Conservation (phyloP, 2,888 invertebrate genomes). For the Nephrotoma appendiculata region DNA sequence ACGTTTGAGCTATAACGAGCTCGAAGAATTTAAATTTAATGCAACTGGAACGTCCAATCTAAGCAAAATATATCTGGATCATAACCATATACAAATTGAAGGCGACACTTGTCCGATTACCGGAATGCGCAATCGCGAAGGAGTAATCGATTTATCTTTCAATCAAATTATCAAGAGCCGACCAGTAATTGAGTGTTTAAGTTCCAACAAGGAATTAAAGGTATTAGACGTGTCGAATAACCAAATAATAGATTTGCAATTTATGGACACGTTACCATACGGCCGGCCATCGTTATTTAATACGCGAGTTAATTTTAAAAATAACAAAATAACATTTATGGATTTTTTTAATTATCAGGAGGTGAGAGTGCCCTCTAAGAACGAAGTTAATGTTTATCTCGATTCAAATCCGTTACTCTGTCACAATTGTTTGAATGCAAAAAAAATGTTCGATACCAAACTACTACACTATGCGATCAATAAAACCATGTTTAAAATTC, state of each 20-base stretch:
- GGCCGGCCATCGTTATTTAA: neutral
- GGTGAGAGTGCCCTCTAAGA: neutral
- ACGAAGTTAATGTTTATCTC: neutral
- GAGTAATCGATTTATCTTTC: neutral
- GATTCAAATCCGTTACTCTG: neutral
- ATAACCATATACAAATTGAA: neutral
- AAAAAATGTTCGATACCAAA: neutral
- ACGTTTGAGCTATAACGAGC: neutral
- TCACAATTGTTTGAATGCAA: neutral
- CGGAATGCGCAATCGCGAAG: neutral
- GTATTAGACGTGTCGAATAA: neutral
- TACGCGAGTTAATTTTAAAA: neutral
- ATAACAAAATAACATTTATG: neutral
- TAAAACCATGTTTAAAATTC: neutral
- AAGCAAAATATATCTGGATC: neutral
- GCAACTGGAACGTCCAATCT: neutral
- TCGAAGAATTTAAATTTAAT: neutral
- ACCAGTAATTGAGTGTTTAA: neutral
- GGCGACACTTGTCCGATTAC: neutral
- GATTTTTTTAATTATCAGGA: neutral
- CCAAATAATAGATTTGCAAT: neutral
- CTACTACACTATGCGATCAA: neutral
- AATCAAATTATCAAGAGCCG: neutral
- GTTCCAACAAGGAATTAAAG: neutral
- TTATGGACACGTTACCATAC: neutral